Conservation (phyloP, 2,797 vertebrate species). For the Epinephelus malabaricus region DNA sequence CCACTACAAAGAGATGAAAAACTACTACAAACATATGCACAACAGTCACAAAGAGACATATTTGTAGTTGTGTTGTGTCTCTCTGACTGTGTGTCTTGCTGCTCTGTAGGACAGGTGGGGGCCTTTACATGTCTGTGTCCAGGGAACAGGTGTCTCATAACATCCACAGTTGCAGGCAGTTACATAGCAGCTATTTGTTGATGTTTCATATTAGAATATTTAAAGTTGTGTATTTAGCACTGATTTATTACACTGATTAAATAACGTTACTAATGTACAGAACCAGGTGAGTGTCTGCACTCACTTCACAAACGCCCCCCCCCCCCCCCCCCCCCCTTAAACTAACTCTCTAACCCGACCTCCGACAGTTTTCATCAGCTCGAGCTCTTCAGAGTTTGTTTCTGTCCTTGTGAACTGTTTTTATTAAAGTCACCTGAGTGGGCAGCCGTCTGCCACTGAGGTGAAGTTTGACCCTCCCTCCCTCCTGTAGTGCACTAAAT, state of each 20-base stretch:
- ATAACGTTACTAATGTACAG: too few relatives aligned
- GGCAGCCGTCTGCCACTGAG: not conserved
- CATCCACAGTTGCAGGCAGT: too few relatives aligned
- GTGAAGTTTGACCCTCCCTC: not conserved
- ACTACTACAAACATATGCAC: not conserved
- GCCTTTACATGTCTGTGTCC: not conserved
- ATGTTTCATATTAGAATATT: too few relatives aligned
- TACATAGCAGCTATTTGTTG: too few relatives aligned
- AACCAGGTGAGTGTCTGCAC: not conserved
- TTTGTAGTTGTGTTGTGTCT: not conserved
- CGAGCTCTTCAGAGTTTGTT: constrained; percentile 11
- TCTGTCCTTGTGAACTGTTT: constrained; percentile 3
- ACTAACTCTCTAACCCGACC: not conserved
- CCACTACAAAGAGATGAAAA: not conserved
- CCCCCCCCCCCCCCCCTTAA: not conserved
- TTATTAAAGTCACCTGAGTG: constrained; percentile 7
- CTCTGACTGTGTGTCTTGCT: not conserved
- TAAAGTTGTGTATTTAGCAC: too few relatives aligned
- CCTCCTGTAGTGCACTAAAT: constrained; percentile 8
- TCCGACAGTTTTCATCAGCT: not conserved
- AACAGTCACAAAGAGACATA: not conserved
- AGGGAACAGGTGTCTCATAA: too few relatives aligned
- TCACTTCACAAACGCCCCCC: not conserved
- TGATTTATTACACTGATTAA: too few relatives aligned
- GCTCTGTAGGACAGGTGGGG: not conserved